Evolutionary conservation across 1,140 invertebrate genomes (phyloP), one percentile per base, ranked within the genome.

Genomic region (Telenomus remus): DNA sequence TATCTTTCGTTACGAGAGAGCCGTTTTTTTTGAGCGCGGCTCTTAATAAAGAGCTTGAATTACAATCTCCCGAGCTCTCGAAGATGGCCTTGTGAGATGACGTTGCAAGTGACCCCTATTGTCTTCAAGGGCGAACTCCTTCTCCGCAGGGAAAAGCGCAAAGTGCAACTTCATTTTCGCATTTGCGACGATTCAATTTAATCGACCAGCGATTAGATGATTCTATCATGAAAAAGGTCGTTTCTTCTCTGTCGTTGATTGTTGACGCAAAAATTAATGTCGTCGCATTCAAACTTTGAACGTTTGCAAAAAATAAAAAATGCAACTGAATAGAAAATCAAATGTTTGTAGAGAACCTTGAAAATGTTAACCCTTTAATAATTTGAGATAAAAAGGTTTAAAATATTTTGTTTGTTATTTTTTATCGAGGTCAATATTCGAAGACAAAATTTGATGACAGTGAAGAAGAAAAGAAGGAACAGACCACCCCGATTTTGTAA

Each of bases 31-130:
- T 56, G 19, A 27, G 8, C 43, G 34, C 46, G 13, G n/a, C 15
- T 55, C 72, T 81, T 27, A 83, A 85, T 86, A 86, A 85, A 86
- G 80, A 76, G 79, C 65, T 81, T 79, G 75, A 79, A 78, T 81
- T 78, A 81, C 75, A 78, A 72, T 65, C 74, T 70, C 60, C 39
- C 47, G 60, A 14, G 50, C 63, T 78, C 57, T 55, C 59, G 55
- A 72, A 81, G 84, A 86, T 86, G 84, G 80, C 85, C 85, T 87
- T 86, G 84, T 66, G 61, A 86, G 82, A 84, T 86, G 79, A 79
- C 66, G 66, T 72, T 56, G 71, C 57, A 75, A 81, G 74, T 84
- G 81, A 82, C 74, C 77, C 78, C 76, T 82, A 82, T 82, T 81
- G 76, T 81, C 76, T 83, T 81, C 80, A 85, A 86, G 80, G 84